Evolutionary conservation across 64 coral and sea anemone genomes (phyloP), one percentile per base, ranked within the genome.

Genomic region (Dendrophyllia cribrosa): DNA sequence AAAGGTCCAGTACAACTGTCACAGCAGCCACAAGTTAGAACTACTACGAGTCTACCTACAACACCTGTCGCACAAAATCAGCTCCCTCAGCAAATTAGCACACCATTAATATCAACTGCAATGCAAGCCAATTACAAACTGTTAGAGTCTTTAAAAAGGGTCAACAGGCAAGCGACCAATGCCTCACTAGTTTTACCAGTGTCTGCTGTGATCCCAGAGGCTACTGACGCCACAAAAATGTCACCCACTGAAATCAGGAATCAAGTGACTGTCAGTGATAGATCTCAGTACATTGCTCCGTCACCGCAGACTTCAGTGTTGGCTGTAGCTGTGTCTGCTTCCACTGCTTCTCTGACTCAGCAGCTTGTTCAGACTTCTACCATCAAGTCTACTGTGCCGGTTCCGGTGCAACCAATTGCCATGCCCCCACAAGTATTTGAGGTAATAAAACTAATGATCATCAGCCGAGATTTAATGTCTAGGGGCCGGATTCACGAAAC

Each of bases 121-220:
- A 47, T 51, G 7, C 3, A 78, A 49, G 3, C 34, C 11, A 70
- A 17, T 17, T 96, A 96, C 91, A 96, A 80, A 93, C 95, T 91
- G 24, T 92, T 96, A 43, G 95, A 96, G 56, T 96, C 95, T 47
- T 59, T 96, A 50, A 83, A 90, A 68, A 87, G 93, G 70, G 91
- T 96, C 8, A 96, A 96, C 58, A 77, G 85, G 62, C 95, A 96
- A 66, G 81, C 74, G 1, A 82, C 90, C 43, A 78, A 93, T 47
- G 82, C 77, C 7, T 90, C 91, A 2, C 70, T 90, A 22, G 80
- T 84, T 13, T 96, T 91, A 16, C 95, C 95, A 1, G 92, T 96
- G 44, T 93, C 91, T 55, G 95, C 95, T 4, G 85, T 96, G 0
- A 87, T 96, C 2, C 66, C 75, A 15, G 91, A 96, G 4, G 20